phyloP scores from a whole-genome alignment of 2,888 invertebrate genomes.

The Tupiocoris notatus region DNA sequence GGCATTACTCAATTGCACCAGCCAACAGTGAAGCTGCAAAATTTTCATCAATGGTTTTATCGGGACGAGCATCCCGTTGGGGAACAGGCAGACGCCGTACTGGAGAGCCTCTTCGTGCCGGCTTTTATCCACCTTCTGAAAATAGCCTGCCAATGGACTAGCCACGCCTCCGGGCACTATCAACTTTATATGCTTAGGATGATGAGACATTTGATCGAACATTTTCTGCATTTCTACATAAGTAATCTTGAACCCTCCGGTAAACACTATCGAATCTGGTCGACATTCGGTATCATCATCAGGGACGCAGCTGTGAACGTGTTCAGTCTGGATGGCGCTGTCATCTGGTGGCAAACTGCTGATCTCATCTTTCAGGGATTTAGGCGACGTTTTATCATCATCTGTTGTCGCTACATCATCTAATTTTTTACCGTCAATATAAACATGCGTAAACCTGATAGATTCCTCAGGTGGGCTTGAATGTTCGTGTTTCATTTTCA shows the following conservation, averaged over 20 bases:
- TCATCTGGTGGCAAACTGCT: background rate
- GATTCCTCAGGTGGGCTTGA: background rate
- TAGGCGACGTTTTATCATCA: background rate
- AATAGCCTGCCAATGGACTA: conserved; percentile 5
- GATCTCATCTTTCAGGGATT: background rate
- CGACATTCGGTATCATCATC: background rate
- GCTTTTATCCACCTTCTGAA: background rate
- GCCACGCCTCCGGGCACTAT: conserved; percentile 10
- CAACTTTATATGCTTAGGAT: background rate
- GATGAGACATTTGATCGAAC: background rate
- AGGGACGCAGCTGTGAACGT: background rate
- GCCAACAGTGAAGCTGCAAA: conserved; percentile 4
- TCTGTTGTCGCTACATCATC: background rate
- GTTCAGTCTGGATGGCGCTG: background rate
- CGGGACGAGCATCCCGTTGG: conserved; percentile 15
- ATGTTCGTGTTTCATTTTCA: background rate
- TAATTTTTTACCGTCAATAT: background rate
- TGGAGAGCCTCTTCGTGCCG: background rate
- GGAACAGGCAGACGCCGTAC: conserved; percentile 10
- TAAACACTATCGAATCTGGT: background rate
- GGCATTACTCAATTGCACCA: background rate
- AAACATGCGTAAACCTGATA: background rate
- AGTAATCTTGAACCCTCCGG: conserved; percentile 5
- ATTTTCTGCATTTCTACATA: conserved; percentile 1
- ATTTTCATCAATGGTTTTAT: conserved; percentile 2